Evolutionary conservation across 2,797 vertebrate genomes (phyloP), one percentile per base, ranked within the genome.

Genomic region (Acanthurus leucopareius): DNA sequence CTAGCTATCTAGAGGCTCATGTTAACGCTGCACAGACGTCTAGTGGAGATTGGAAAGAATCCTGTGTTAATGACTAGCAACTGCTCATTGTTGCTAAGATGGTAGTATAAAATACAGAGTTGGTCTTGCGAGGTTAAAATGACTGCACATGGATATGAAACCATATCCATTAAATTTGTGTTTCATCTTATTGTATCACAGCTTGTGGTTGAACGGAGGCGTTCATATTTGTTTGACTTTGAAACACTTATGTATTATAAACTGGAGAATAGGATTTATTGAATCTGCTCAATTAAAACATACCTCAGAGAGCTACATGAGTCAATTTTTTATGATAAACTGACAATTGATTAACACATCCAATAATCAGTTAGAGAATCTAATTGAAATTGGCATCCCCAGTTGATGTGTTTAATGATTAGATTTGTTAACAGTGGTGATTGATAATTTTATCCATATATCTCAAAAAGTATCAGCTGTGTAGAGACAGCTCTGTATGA

Each of bases 401-500:
- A 32, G 3, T 64, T 52, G 52, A 68, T 77, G 22, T 63, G 25
- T 71, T 71, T 64, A 77, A 32, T 15, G 47, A 49, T 72, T 58
- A 5, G 20, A 79, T 83, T 69, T 64, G 45, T 65, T 73, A 44
- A 60, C 65, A 69, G 14, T 28, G 56, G 51, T 10, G 68, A 58
- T 38, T 75, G 25, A 84, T 69, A 14, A 62, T 75, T 73, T 56
- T 44, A 72, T 79, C 40, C 35, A 70, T 70, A 83, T 72, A 73
- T 73, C 35, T 76, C 60, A 67, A 25, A 64, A 25, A 44, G 48
- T 83, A 83, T 81, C 28, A 71, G 59, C 75, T 74, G 28, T 69
- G 45, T 68, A 10, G 67, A 79, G 73, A 67, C 51, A 77, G 56
- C 77, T 85, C 49, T 83, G 75, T 79, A 59, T 54, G 40, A 35